These are phyloP conservation scores for Brassicogethes aeneus DNA, from an alignment of 2,888 invertebrate species.

Conservation along the genomic window DNA sequence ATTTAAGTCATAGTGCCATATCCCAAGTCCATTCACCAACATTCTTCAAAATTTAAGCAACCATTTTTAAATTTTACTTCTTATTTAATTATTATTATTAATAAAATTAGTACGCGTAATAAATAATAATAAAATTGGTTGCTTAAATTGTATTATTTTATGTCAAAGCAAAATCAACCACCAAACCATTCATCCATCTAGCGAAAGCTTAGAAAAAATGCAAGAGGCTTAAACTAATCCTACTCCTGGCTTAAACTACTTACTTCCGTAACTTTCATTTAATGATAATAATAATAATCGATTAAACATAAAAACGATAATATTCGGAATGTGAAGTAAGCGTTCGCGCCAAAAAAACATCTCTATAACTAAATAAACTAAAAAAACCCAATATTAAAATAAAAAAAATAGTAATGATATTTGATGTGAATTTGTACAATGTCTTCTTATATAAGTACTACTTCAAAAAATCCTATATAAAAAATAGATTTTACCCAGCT, in stretches of 20 bases:
- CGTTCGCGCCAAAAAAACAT: conserved; percentile 8
- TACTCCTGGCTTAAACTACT: conserved; percentile 16
- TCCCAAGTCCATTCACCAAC: no score
- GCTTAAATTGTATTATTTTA: not conserved
- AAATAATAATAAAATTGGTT: not conserved
- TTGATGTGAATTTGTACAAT: conserved; percentile 26
- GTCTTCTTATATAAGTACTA: conserved; percentile 15
- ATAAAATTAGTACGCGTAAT: no score
- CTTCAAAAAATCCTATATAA: conserved; percentile 12
- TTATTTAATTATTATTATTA: no score
- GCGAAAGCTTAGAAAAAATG: conserved; percentile 35
- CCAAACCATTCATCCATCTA: conserved; percentile 23
- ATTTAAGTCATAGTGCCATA: no score
- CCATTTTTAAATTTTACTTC: no score
- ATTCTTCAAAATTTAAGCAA: no score
- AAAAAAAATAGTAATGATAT: conserved; percentile 18
- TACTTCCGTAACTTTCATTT: no score
- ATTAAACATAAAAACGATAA: not conserved
- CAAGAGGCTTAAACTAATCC: conserved; percentile 35
- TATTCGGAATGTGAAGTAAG: not conserved
- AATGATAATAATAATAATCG: no score
- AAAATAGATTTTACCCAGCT: conserved; percentile 14
- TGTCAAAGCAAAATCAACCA: conserved; percentile 24
- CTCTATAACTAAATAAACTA: conserved; percentile 23
- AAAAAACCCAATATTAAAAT: conserved; percentile 25